These are phyloP conservation scores for Scomber japonicus DNA, from an alignment of 2,113 vertebrate genomes.

Conservation along the genomic window DNA sequence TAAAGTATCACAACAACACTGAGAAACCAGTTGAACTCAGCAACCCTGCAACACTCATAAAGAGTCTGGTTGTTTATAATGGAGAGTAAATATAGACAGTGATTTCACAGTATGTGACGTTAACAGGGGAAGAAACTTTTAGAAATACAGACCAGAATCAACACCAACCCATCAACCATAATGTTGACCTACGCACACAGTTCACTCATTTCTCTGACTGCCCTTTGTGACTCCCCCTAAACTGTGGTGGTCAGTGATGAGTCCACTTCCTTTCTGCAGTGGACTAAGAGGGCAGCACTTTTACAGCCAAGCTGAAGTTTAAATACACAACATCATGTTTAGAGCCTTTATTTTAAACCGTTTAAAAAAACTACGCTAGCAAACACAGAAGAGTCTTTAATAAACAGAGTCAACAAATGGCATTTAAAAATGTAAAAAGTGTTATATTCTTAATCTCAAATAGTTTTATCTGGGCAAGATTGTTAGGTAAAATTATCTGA, in stretches of 20 bases:
- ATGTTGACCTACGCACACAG: slow-evolving; percentile 3
- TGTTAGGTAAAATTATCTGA: no score
- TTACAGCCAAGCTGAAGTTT: neutral
- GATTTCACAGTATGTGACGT: neutral
- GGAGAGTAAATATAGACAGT: neutral
- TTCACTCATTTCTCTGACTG: neutral
- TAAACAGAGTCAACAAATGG: neutral
- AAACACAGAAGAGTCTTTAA: neutral
- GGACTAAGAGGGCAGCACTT: neutral
- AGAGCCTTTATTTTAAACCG: neutral
- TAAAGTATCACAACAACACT: no score
- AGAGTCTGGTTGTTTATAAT: neutral
- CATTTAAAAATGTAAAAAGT: no score
- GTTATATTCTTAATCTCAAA: no score
- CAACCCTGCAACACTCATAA: neutral
- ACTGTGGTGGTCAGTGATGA: slow-evolving; percentile 7
- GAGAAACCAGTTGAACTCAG: neutral
- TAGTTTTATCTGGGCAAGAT: no score
- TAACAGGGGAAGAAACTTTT: neutral
- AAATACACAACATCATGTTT: slow-evolving; percentile 14
- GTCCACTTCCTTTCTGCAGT: slow-evolving; percentile 11
- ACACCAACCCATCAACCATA: neutral
- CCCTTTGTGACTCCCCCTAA: neutral
- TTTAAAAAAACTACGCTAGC: neutral
- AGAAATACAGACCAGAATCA: neutral